These are phyloP conservation scores for Mungos mungo DNA, from an alignment of 2,113 vertebrate genomes.

Conservation along the genomic window DNA sequence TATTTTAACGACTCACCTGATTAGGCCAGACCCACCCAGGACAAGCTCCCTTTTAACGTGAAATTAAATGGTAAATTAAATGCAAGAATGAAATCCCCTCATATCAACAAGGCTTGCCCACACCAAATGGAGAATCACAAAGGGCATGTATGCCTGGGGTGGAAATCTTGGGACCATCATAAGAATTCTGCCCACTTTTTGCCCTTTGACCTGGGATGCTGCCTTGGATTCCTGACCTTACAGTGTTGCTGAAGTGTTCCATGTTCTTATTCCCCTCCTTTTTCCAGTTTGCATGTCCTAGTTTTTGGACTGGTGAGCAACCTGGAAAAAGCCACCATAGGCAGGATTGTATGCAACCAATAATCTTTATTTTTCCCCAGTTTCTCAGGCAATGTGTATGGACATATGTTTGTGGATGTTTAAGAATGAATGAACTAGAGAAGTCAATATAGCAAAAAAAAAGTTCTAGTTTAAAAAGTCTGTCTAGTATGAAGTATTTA, in stretches of 20 bases:
- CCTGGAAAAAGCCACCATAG: background rate
- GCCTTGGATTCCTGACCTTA: background rate
- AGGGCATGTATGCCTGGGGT: background rate
- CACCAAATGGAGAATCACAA: background rate
- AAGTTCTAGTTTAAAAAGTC: slow-evolving; percentile 65
- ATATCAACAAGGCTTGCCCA: background rate
- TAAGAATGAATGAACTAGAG: background rate
- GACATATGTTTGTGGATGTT: background rate
- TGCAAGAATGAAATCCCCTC: background rate
- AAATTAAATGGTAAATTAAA: background rate
- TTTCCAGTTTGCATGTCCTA: background rate
- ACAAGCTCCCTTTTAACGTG: background rate
- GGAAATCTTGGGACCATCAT: background rate
- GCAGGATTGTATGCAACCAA: background rate
- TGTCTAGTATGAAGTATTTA: slow-evolving; percentile 55
- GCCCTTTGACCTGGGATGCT: background rate
- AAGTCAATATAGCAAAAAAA: background rate
- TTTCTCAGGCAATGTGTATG: background rate
- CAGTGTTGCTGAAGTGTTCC: background rate
- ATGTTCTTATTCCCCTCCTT: background rate
- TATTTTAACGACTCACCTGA: background rate
- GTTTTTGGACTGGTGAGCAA: background rate
- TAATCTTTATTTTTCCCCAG: background rate
- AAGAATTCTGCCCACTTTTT: background rate
- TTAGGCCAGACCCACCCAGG: background rate